These are phyloP conservation scores for Phlogophora meticulosa DNA, from an alignment of 2,888 invertebrate genomes.

Conservation along the genomic window DNA sequence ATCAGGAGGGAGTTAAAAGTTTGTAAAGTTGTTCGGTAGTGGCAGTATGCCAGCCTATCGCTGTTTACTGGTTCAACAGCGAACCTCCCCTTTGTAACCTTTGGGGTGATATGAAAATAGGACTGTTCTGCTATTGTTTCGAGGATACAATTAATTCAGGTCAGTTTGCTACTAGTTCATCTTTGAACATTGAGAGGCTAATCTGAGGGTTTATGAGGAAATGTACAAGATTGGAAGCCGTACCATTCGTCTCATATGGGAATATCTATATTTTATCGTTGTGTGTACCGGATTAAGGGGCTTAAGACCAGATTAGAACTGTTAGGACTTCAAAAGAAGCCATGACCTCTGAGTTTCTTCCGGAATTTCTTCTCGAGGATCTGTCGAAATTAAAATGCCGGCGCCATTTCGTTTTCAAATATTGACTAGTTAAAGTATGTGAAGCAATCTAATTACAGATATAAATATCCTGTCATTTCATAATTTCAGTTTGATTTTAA, in stretches of 20 bases:
- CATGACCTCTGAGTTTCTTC: too few species aligned
- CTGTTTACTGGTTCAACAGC: slow-evolving; percentile 22
- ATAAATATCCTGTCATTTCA: too few species aligned
- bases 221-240: not conserved
- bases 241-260: too few species aligned
- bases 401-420: too few species aligned
- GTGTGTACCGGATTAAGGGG: not conserved
- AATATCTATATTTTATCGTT: too few species aligned
- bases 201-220: not conserved
- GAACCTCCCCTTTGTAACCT: slow-evolving; percentile 48
- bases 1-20: slow-evolving; percentile 20
- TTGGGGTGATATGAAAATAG: slow-evolving; percentile 44
- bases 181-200: not conserved
- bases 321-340: too few species aligned
- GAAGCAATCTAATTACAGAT: too few species aligned
- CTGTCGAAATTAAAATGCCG: too few species aligned
- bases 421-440: too few species aligned
- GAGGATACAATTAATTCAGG: slow-evolving; percentile 1
- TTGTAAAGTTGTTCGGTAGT: slow-evolving; percentile 21
- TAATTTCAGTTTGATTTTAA: too few species aligned
- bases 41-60: slow-evolving; percentile 35
- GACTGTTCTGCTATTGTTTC: not conserved
- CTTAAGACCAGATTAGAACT: too few species aligned
- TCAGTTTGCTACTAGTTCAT: not conserved
- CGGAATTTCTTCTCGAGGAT: too few species aligned